Percentiles rank a stretch among this genome's conserved stretches.
Evolutionary conservation across 2,113 vertebrate species (phyloP).

Genomic region (Myxocyprinus asiaticus): DNA sequence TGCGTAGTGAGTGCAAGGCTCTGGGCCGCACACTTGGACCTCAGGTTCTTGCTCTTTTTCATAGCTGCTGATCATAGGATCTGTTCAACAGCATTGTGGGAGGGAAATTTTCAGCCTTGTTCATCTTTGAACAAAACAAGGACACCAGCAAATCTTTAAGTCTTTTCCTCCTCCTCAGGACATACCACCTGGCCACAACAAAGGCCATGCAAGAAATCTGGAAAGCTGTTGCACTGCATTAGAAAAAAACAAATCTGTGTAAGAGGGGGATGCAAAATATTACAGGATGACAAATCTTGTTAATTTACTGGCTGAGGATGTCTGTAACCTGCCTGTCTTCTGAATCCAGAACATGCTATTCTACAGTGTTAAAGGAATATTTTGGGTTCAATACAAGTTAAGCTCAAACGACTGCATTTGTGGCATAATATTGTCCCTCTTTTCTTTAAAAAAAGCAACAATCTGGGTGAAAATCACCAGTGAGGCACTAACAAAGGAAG

Average conservation of each 20-base stretch:
- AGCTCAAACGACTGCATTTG: no score
- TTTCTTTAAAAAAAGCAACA: no score
- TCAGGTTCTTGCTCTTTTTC: constrained; percentile 83
- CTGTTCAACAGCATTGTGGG: constrained; percentile 82
- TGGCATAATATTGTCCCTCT: no score
- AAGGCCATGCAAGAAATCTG: constrained; percentile 40
- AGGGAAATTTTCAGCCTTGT: constrained; percentile 82
- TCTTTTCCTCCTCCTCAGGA: constrained; percentile 78
- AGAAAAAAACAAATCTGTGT: background rate
- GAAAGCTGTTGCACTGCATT: background rate
- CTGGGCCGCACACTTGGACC: constrained; percentile 77
- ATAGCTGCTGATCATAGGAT: constrained; percentile 84
- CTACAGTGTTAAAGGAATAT: no score
- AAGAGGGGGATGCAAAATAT: no score
- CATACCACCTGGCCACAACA: constrained; percentile 67
- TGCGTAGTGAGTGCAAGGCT: constrained; percentile 56
- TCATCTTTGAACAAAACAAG: constrained; percentile 82
- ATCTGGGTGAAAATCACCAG: no score
- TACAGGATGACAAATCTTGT: no score
- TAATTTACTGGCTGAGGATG: no score
- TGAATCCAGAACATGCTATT: no score
- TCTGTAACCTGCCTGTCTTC: no score
- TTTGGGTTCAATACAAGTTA: no score
- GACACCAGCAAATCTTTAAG: constrained; percentile 86
- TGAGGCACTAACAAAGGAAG: no score